Conservation (phyloP, 2,797 vertebrate species). For the Podargus strigoides region DNA sequence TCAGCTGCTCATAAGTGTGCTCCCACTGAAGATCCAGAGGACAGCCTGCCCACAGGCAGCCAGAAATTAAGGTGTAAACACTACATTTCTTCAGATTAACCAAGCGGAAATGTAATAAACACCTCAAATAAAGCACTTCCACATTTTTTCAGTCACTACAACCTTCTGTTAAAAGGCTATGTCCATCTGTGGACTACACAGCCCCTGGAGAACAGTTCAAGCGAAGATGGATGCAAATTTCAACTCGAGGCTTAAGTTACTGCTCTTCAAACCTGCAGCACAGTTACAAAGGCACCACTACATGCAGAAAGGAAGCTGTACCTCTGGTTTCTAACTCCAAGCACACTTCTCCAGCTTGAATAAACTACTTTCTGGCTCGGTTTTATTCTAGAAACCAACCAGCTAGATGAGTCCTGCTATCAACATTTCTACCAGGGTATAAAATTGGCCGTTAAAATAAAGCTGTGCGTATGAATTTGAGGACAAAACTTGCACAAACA, state of each 20-base stretch:
- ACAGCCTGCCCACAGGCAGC: neutral
- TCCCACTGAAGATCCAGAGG: neutral
- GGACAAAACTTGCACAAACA: neutral
- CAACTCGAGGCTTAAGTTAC: neutral
- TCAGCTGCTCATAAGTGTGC: neutral
- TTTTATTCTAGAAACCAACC: neutral
- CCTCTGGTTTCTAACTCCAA: neutral
- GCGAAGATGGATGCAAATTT: rapidly evolving
- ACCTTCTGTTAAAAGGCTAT: neutral
- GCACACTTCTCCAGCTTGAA: rapidly evolving
- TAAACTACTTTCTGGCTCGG: neutral
- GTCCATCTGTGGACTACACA: neutral
- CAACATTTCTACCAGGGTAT: neutral
- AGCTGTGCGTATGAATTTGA: neutral
- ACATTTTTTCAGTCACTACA: neutral
- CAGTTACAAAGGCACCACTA: neutral
- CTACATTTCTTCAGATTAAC: neutral
- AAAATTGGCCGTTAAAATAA: neutral
- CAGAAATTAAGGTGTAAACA: neutral
- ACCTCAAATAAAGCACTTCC: neutral
- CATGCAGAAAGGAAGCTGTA: neutral
- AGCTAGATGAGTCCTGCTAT: neutral
- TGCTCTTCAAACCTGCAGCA: neutral
- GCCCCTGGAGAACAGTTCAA: neutral
- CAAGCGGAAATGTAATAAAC: neutral